A percentile compares a stretch with the other conserved stretches of the same genome.
Conservation (phyloP, 1,140 invertebrate species). For the Ephestia elutella region DNA sequence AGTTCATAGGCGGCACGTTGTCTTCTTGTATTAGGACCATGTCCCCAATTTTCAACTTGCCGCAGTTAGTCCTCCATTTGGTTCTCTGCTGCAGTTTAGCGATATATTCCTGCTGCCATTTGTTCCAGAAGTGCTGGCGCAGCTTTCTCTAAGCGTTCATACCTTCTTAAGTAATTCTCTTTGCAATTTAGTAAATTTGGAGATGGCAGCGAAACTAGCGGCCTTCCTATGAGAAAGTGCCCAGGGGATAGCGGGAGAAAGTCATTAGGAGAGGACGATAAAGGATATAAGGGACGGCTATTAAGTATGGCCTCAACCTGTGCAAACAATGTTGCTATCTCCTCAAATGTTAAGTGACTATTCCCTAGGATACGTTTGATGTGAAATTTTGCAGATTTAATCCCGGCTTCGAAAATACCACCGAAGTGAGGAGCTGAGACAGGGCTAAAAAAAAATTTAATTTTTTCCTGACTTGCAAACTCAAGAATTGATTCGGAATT, state of each 20-base stretch:
- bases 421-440: conserved; percentile 1
- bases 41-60: not conserved
- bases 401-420: not conserved
- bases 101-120: not conserved
- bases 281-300: not conserved
- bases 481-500: not conserved
- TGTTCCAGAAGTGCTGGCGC: not conserved
- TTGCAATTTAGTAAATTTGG: not conserved
- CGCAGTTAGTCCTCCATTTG: not conserved
- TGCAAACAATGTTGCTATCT: not conserved
- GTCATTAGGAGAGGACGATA: conserved; percentile 2
- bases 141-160: not conserved
- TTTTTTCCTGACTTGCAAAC: not conserved
- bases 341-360: not conserved
- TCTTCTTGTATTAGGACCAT: not conserved
- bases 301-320: not conserved
- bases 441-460: not conserved
- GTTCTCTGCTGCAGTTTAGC: not conserved
- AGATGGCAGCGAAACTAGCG: not conserved
- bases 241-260: not conserved
- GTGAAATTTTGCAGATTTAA: not conserved
- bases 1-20: not conserved
- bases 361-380: not conserved
- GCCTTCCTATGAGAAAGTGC: not conserved
- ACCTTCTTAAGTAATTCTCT: not conserved